Evolutionary conservation across 2,888 invertebrate genomes (phyloP).

Genomic region (Antheraea assamensis): DNA sequence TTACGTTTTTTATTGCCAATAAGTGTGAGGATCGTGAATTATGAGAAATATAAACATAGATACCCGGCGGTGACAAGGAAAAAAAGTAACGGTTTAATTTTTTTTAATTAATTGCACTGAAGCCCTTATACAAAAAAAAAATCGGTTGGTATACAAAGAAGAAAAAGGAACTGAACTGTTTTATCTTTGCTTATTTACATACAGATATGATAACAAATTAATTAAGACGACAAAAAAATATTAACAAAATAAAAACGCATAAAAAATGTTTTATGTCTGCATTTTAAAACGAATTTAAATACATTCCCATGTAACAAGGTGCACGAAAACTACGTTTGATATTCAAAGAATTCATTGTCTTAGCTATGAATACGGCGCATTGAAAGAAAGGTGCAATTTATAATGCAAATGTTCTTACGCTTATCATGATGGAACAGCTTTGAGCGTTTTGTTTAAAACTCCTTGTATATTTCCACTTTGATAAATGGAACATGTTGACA

Average conservation of each 20-base stretch:
- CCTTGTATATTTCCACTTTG: constrained; percentile 37
- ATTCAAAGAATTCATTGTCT: constrained; percentile 6
- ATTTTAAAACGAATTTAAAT: neutral
- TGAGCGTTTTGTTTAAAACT: constrained; percentile 32
- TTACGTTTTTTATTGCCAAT: too few species aligned
- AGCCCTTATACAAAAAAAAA: too few species aligned
- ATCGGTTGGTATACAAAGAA: too few species aligned
- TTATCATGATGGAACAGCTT: constrained; percentile 35
- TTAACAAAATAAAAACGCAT: neutral
- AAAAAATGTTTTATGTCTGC: neutral
- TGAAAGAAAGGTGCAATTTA: constrained; percentile 27
- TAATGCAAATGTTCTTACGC: constrained; percentile 37
- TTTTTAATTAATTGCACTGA: too few species aligned
- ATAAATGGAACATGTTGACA: constrained; percentile 32
- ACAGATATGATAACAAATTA: too few species aligned
- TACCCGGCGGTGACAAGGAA: too few species aligned
- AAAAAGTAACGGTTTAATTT: too few species aligned
- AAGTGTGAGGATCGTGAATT: too few species aligned
- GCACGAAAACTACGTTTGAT: neutral
- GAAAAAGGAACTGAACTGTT: too few species aligned
- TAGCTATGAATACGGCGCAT: neutral
- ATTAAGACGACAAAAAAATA: too few species aligned
- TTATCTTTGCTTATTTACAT: too few species aligned
- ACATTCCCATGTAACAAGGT: neutral
- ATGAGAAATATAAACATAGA: too few species aligned